Conservation (phyloP, 2,113 vertebrate genomes). For the Seriola rivoliana region DNA sequence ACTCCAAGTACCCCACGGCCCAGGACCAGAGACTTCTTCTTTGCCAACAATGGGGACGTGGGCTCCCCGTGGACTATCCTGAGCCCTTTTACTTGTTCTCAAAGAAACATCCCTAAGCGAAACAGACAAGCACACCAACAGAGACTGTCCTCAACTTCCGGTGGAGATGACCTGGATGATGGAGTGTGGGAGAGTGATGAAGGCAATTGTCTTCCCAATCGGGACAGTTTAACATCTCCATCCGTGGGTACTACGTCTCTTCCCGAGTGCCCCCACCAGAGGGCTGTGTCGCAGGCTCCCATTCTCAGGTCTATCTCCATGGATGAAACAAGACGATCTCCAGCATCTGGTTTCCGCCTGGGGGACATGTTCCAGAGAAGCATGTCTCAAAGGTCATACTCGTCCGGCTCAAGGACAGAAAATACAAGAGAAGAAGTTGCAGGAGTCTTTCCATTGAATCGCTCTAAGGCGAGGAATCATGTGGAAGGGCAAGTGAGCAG, state of each 20-base stretch:
- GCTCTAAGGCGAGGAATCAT: not conserved
- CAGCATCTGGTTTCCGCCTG: conserved; percentile 55
- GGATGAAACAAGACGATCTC: conserved; percentile 52
- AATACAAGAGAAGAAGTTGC: not conserved
- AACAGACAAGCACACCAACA: conserved; percentile 5
- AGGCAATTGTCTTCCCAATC: not conserved
- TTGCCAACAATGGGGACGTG: conserved; percentile 52
- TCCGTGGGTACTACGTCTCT: conserved; percentile 44
- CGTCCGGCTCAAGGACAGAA: conserved; percentile 56
- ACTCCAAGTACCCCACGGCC: conserved; percentile 65
- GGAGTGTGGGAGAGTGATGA: conserved; percentile 58
- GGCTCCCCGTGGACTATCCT: conserved; percentile 83
- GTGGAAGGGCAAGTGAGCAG: conserved; percentile 49
- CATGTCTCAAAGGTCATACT: conserved; percentile 55
- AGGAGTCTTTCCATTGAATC: not conserved
- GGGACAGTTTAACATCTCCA: not conserved
- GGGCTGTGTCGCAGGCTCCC: conserved; percentile 7
- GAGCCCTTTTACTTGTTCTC: conserved; percentile 72
- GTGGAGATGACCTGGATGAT: conserved; percentile 55
- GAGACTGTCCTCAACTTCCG: conserved; percentile 24
- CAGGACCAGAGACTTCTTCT: conserved; percentile 71
- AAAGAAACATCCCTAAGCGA: not conserved
- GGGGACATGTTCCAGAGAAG: conserved; percentile 74
- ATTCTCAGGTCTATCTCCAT: conserved; percentile 67
- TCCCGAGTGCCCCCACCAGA: conserved; percentile 48